phyloP scores from a whole-genome alignment of 2,113 vertebrate species.

The Carollia perspicillata region DNA sequence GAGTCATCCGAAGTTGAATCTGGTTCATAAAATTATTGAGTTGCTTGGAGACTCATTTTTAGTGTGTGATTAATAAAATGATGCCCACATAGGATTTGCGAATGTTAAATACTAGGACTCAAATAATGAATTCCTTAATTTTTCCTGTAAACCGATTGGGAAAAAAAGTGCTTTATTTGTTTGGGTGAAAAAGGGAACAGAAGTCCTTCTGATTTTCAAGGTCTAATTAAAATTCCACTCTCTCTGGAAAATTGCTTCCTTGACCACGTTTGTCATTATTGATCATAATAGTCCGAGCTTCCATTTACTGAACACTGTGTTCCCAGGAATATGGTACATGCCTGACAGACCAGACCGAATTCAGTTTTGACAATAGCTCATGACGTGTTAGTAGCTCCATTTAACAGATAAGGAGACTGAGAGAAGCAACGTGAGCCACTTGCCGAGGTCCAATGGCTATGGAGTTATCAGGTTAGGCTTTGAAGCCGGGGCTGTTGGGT shows the following conservation, averaged over 20 bases:
- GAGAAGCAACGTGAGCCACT: background rate
- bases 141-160: slow-evolving; percentile 28
- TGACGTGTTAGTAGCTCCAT: background rate
- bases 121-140: slow-evolving; percentile 55
- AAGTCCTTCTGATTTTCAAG: slow-evolving; percentile 33
- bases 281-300: background rate
- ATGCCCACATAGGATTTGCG: slow-evolving; percentile 57
- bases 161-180: slow-evolving; percentile 41
- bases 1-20: slow-evolving; percentile 33
- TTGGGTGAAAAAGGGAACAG: background rate
- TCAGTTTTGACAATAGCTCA: background rate
- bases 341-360: background rate
- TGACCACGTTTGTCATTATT: background rate
- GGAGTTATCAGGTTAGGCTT: background rate
- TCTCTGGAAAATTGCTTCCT: slow-evolving; percentile 8
- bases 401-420: background rate
- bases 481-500: background rate
- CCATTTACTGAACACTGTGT: background rate
- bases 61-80: slow-evolving; percentile 62
- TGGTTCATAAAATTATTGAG: slow-evolving; percentile 57
- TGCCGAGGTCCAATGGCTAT: background rate
- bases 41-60: slow-evolving; percentile 57
- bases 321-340: background rate
- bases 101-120: slow-evolving; percentile 63
- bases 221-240: slow-evolving; percentile 26